phyloP scores from a whole-genome alignment of 2,797 vertebrate species.

The Falco berigora region DNA sequence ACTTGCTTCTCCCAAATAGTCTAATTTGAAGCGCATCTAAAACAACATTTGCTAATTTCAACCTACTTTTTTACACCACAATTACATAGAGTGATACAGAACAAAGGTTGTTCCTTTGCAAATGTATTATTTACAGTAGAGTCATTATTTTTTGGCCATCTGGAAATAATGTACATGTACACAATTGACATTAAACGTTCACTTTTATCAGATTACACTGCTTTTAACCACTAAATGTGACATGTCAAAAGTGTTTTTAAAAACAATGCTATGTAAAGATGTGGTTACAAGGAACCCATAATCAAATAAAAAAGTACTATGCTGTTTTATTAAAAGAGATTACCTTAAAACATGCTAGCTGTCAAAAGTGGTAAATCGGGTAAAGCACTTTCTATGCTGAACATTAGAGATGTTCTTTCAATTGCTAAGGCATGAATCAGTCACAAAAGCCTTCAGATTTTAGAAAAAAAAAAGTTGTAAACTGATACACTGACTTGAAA shows the following conservation, averaged over 20 bases:
- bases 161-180: background rate
- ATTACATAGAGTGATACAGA: background rate
- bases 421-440: background rate
- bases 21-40: background rate
- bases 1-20: background rate
- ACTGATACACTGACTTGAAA: background rate
- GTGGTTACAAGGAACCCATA: background rate
- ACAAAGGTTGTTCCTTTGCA: rapidly evolving
- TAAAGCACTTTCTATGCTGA: background rate
- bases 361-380: background rate
- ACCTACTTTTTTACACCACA: background rate
- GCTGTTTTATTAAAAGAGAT: background rate
- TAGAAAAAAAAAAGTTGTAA: background rate
- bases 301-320: background rate
- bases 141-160: background rate
- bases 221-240: background rate
- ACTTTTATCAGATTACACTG: background rate
- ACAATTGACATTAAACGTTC: background rate
- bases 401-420: background rate
- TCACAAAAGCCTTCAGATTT: background rate
- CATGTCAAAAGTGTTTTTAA: background rate
- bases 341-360: background rate
- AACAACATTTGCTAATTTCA: background rate
- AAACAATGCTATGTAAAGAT: background rate
- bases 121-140: background rate